Percentiles rank a stretch among this genome's conserved stretches.
These are phyloP conservation scores for Laupala kohalensis DNA, from an alignment of 1,140 invertebrate species.

Conservation along the genomic window DNA sequence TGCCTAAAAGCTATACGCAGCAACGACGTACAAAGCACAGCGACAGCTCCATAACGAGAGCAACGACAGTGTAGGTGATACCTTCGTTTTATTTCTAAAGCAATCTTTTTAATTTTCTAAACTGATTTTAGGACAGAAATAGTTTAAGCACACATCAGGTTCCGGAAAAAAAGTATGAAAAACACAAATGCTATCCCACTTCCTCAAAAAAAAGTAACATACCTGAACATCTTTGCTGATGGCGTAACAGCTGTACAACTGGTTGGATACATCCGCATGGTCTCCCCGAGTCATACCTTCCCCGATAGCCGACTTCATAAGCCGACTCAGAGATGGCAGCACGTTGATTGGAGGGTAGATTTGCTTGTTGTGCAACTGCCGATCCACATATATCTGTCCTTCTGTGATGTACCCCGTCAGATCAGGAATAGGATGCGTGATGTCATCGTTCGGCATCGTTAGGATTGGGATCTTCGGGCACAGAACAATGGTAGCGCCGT, in stretches of 20 bases:
- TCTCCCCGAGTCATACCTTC: slow-evolving; percentile 61
- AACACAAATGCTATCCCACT: too few species aligned
- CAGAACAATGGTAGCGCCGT: too few species aligned
- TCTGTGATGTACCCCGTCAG: slow-evolving; percentile 56
- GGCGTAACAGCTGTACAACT: slow-evolving; percentile 57
- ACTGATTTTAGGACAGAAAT: too few species aligned
- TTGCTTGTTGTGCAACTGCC: slow-evolving; percentile 50
- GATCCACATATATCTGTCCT: slow-evolving; percentile 52
- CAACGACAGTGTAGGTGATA: too few species aligned
- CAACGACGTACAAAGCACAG: too few species aligned
- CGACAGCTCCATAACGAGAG: too few species aligned
- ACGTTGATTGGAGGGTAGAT: slow-evolving; percentile 64
- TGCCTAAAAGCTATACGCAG: too few species aligned
- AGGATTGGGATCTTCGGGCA: slow-evolving; percentile 51
- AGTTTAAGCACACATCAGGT: too few species aligned
- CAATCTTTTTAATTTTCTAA: too few species aligned
- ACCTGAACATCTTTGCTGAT: slow-evolving; percentile 18
- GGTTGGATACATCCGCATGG: slow-evolving; percentile 60
- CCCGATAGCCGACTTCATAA: slow-evolving; percentile 64
- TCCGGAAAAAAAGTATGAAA: too few species aligned
- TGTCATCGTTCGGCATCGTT: slow-evolving; percentile 57
- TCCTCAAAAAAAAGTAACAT: too few species aligned
- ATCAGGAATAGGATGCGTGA: slow-evolving; percentile 55
- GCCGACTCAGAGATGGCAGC: slow-evolving; percentile 52
- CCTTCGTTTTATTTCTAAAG: too few species aligned